Evolutionary conservation across 2,888 invertebrate genomes (phyloP), one percentile per base, ranked within the genome.

Genomic region (Xestoiulus laeticollis): DNA sequence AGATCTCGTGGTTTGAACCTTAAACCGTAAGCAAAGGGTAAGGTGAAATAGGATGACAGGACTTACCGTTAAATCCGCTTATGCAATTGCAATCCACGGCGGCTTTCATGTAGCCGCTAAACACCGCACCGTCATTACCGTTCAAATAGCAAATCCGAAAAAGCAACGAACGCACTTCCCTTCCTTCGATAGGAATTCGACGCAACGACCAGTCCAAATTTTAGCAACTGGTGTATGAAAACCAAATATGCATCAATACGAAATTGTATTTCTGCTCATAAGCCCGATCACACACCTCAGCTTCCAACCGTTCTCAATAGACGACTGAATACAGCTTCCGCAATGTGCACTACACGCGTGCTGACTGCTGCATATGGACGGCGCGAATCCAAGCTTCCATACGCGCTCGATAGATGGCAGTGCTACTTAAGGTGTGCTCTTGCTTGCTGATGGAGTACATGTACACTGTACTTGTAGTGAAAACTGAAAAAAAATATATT

Each of bases 151-250:
- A 30, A 78, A 59, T 59, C 59, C 59, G 59, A 22, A n/a, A n/a
- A 22, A 78, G n/a, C n/a, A 59, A 78, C 30, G 16, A 12, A 68
- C 48, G 53, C 53, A 53, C 68, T 68, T 68, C 26, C n/a, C 78
- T 78, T 78, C 16, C 78, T 16, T 78, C 30, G 30, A 12, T 16
- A 30, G 78, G 30, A 78, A 78, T 78, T 6, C 78, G 78, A 30
- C 6, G 10, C 30, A 30, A 30, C 8, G 16, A 78, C 78, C n/a
- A n/a, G 78, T 78, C 78, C 14, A 16, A 78, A 30, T 30, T 3
- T 30, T 78, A 78, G 78, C 78, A 78, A 78, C 78, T 78, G 78
- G 78, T 78, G 78, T 14, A n/a, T n/a, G n/a, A n/a, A 78, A 78
- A 78, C 2, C 4, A 78, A 38, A 38, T 38, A 78, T 10, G 78